Conservation (phyloP, 2,113 vertebrate genomes). For the Proteles cristata region DNA sequence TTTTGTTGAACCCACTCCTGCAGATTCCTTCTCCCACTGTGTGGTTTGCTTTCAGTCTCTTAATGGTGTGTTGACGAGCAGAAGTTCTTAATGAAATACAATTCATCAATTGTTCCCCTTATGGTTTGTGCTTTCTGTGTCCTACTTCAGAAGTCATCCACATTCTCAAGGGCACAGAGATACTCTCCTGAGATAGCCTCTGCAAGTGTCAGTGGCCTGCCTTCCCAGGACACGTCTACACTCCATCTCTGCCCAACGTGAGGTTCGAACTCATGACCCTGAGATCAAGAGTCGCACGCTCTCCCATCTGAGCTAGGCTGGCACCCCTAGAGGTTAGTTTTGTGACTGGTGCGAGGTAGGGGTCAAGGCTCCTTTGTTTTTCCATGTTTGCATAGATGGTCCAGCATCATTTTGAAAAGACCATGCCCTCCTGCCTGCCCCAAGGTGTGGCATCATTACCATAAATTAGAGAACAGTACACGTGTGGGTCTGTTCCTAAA, state of each 20-base stretch:
- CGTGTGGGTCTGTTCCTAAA: background rate
- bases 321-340: background rate
- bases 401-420: background rate
- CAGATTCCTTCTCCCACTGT: background rate
- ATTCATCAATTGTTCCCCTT: background rate
- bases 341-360: background rate
- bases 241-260: background rate
- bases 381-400: background rate
- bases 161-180: background rate
- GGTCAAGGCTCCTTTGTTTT: background rate
- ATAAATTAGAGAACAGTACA: background rate
- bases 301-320: background rate
- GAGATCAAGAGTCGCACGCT: background rate
- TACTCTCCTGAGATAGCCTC: background rate
- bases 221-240: background rate
- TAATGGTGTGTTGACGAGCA: constrained; percentile 28
- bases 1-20: background rate
- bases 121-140: background rate
- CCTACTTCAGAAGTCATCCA: background rate
- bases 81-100: constrained; percentile 45
- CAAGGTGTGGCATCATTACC: background rate
- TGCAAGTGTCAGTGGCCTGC: background rate
- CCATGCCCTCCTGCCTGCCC: background rate
- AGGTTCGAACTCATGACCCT: background rate
- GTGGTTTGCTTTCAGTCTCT: constrained; percentile 37